Conservation (phyloP, 1,140 invertebrate genomes). For the Vanessa atalanta region DNA sequence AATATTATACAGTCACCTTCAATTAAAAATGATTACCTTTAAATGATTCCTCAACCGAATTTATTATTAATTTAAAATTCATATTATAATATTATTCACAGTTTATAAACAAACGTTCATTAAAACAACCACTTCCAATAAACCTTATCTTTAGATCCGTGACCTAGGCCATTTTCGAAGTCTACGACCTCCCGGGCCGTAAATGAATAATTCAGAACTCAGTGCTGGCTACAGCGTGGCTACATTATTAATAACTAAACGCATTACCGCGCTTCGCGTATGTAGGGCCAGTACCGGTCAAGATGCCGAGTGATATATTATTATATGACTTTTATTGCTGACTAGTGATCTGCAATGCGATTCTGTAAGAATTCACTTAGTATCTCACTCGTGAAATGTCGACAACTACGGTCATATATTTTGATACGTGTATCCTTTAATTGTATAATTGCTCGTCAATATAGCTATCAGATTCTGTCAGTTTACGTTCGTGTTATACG, state of each 20-base stretch:
- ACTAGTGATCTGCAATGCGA: neutral
- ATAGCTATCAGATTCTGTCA: too few relatives aligned
- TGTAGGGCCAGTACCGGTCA: slow-evolving; percentile 1
- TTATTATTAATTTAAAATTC: too few relatives aligned
- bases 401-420: too few relatives aligned
- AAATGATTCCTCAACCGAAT: too few relatives aligned
- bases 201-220: slow-evolving; percentile 61
- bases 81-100: neutral
- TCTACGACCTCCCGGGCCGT: slow-evolving; percentile 55
- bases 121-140: slow-evolving; percentile 3
- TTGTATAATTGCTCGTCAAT: too few relatives aligned
- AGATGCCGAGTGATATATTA: slow-evolving; percentile 8
- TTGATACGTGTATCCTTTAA: too few relatives aligned
- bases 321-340: slow-evolving; percentile 4
- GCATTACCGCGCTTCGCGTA: slow-evolving; percentile 21
- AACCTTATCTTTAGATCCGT: slow-evolving; percentile 12
- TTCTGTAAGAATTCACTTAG: too few relatives aligned
- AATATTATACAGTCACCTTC: too few relatives aligned
- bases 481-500: too few relatives aligned
- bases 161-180: slow-evolving; percentile 50
- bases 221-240: slow-evolving; percentile 31
- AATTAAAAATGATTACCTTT: too few relatives aligned
- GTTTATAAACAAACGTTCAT: neutral
- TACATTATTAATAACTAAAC: slow-evolving; percentile 54
- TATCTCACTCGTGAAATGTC: too few relatives aligned